Conservation (phyloP, 2,888 invertebrate genomes). For the Pandemis heparana region DNA sequence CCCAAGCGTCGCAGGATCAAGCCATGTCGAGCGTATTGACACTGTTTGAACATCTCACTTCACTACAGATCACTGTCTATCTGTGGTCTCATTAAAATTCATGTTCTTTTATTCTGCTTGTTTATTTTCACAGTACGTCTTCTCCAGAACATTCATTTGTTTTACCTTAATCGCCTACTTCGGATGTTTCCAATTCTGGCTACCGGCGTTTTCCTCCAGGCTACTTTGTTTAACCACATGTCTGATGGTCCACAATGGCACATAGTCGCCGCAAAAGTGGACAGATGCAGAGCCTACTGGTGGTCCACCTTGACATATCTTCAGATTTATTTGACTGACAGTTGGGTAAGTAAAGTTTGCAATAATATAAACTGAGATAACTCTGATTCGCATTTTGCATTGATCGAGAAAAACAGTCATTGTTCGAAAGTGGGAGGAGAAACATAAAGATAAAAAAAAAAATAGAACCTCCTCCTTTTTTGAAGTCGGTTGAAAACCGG, state of each 20-base stretch:
- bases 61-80: too few relatives aligned
- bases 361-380: neutral
- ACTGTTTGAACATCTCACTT: too few relatives aligned
- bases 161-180: slow-evolving; percentile 44
- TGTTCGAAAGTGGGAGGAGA: too few relatives aligned
- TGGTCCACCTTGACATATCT: slow-evolving; percentile 68
- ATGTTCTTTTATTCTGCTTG: too few relatives aligned
- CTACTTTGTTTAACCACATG: slow-evolving; percentile 60
- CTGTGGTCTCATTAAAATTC: too few relatives aligned
- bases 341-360: neutral
- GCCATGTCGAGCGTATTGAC: too few relatives aligned
- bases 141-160: slow-evolving; percentile 44
- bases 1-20: too few relatives aligned
- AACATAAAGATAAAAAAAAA: too few relatives aligned
- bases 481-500: too few relatives aligned
- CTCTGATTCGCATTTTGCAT: neutral
- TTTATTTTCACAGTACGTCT: slow-evolving; percentile 41
- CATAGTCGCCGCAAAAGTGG: slow-evolving; percentile 54
- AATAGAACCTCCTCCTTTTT: too few relatives aligned
- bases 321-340: slow-evolving; percentile 54
- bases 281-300: slow-evolving; percentile 62
- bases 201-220: slow-evolving; percentile 35
- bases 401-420: too few relatives aligned
- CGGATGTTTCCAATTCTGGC: slow-evolving; percentile 46
- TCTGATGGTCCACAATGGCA: slow-evolving; percentile 70